Evolutionary conservation across 2,888 invertebrate genomes (phyloP).

Genomic region (Nesidiocoris tenuis): DNA sequence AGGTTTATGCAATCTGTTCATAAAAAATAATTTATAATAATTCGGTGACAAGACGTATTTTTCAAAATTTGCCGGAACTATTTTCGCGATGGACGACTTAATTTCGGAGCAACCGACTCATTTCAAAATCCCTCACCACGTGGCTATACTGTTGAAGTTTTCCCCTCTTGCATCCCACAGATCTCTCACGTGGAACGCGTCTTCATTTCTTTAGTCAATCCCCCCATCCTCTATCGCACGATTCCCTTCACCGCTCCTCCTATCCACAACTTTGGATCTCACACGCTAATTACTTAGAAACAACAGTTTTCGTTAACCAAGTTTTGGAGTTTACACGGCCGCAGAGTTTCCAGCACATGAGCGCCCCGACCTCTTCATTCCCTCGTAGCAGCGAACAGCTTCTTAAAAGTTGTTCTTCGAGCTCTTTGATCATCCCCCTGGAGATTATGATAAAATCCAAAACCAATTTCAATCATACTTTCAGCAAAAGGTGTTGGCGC

Average conservation of each 20-base stretch:
- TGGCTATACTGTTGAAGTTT: neutral
- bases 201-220: slow-evolving; percentile 5
- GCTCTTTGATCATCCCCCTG: too few relatives aligned
- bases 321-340: slow-evolving; percentile 15
- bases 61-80: too few relatives aligned
- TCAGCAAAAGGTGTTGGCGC: too few relatives aligned
- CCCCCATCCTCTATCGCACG: neutral
- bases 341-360: slow-evolving; percentile 14
- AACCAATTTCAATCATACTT: too few relatives aligned
- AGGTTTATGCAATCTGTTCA: too few relatives aligned
- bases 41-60: too few relatives aligned
- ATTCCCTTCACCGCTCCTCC: slow-evolving; percentile 10
- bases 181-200: neutral
- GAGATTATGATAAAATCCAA: too few relatives aligned
- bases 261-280: slow-evolving; percentile 8
- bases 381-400: neutral
- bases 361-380: neutral
- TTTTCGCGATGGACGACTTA: too few relatives aligned
- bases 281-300: slow-evolving; percentile 21
- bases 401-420: slow-evolving; percentile 1
- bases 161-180: too few relatives aligned
- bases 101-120: neutral
- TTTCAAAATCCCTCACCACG: neutral
- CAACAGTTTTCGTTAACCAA: slow-evolving; percentile 28
- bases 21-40: too few relatives aligned